phyloP scores from a whole-genome alignment of 2,888 invertebrate species.

The Chironomus tentans region DNA sequence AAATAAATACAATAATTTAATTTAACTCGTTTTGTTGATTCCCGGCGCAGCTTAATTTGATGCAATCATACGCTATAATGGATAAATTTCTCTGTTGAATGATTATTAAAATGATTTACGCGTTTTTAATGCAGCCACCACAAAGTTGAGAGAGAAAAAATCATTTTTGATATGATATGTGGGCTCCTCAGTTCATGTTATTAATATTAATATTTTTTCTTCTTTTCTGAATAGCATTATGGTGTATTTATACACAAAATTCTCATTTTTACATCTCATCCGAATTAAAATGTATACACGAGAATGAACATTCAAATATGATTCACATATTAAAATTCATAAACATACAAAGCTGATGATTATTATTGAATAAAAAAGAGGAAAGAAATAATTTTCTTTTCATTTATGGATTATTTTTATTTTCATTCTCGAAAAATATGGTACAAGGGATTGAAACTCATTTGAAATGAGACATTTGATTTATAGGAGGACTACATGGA shows the following conservation, averaged over 20 bases:
- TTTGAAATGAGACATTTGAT: too few species aligned
- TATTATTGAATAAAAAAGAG: too few species aligned
- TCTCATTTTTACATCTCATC: background rate
- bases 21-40: background rate
- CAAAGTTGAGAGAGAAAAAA: background rate
- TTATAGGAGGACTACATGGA: too few species aligned
- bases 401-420: too few species aligned
- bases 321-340: too few species aligned
- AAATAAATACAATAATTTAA: constrained; percentile 1
- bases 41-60: background rate
- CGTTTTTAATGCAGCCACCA: background rate
- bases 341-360: too few species aligned
- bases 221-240: background rate
- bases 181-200: background rate
- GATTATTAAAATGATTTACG: constrained; percentile 14
- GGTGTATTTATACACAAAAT: background rate
- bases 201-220: background rate
- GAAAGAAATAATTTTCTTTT: too few species aligned
- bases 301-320: too few species aligned
- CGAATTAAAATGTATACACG: too few species aligned
- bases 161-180: background rate
- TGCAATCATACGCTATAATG: constrained; percentile 1
- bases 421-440: too few species aligned
- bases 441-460: too few species aligned
- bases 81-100: background rate